Conservation (phyloP, 2,888 invertebrate genomes). For the Acanthosepion esculentum region DNA sequence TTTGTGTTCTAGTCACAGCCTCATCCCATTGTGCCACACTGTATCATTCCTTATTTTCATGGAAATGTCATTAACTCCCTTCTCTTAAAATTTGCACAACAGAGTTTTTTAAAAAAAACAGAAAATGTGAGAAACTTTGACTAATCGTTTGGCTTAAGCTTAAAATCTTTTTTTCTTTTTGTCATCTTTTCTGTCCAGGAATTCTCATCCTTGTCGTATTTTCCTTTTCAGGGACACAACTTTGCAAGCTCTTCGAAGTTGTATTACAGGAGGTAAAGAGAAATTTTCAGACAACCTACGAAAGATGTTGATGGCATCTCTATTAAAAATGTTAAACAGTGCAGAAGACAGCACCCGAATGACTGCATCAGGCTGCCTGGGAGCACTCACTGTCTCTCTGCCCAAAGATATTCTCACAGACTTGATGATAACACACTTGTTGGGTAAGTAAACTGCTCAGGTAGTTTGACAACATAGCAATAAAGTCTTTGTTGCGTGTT, state of each 20-base stretch:
- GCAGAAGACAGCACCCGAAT: constrained; percentile 86
- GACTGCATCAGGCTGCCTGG: constrained; percentile 91
- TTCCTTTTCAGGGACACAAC: constrained; percentile 85
- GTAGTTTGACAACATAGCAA: too few species aligned
- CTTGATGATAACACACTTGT: constrained; percentile 84
- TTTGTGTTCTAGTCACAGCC: too few species aligned
- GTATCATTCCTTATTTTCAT: too few species aligned
- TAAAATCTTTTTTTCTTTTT: too few species aligned
- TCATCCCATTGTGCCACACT: too few species aligned
- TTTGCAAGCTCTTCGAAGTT: constrained; percentile 90
- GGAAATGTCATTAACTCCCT: too few species aligned
- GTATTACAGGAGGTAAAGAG: constrained; percentile 88
- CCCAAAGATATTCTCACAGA: constrained; percentile 83
- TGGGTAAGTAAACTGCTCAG: constrained; percentile 78
- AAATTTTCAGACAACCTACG: constrained; percentile 89
- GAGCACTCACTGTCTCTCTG: constrained; percentile 85
- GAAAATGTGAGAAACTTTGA: too few species aligned
- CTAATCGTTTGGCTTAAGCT: too few species aligned
- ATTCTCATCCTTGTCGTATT: not conserved
- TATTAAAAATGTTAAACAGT: constrained; percentile 75
- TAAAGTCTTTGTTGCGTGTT: too few species aligned
- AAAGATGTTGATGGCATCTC: constrained; percentile 81
- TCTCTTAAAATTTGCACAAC: too few species aligned
- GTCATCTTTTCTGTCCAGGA: too few species aligned
- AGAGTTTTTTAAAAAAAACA: too few species aligned